Percentiles rank a stretch among this genome's conserved stretches.
Evolutionary conservation across 2,797 vertebrate species (phyloP).

Genomic region (Dipus sagitta): DNA sequence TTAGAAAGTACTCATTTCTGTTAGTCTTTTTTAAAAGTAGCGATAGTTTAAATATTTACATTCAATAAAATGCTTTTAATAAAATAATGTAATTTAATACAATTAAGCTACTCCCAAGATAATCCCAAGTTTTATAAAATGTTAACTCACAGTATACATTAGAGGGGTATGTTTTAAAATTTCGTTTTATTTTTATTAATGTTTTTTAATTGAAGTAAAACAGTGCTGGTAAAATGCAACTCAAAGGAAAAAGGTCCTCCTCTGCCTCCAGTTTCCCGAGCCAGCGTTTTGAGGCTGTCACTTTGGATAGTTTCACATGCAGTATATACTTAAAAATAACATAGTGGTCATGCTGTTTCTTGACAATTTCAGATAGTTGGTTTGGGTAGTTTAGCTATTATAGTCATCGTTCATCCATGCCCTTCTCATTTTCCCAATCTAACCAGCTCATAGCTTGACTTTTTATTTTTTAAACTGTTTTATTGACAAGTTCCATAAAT

Average conservation of each 20-base stretch:
- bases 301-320: background rate
- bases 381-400: background rate
- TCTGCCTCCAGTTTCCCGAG: background rate
- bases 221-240: conserved; percentile 37
- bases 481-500: no score
- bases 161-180: conserved; percentile 55
- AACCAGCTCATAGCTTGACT: background rate
- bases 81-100: conserved; percentile 42
- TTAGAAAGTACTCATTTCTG: background rate
- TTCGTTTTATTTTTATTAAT: conserved; percentile 70
- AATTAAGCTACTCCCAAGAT: conserved; percentile 42
- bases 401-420: background rate
- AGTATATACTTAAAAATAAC: conserved; percentile 1
- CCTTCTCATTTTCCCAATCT: conserved; percentile 20
- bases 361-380: background rate
- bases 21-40: background rate
- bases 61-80: conserved; percentile 66
- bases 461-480: no score
- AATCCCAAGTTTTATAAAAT: conserved; percentile 70
- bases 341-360: background rate
- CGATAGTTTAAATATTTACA: conserved; percentile 60
- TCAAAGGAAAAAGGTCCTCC: conserved; percentile 20
- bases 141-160: conserved; percentile 65
- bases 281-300: background rate
- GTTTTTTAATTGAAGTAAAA: conserved; percentile 67